Base-by-base conservation (phyloP, 2,888 invertebrate genomes). In the Macroteleia sp. region DNA sequence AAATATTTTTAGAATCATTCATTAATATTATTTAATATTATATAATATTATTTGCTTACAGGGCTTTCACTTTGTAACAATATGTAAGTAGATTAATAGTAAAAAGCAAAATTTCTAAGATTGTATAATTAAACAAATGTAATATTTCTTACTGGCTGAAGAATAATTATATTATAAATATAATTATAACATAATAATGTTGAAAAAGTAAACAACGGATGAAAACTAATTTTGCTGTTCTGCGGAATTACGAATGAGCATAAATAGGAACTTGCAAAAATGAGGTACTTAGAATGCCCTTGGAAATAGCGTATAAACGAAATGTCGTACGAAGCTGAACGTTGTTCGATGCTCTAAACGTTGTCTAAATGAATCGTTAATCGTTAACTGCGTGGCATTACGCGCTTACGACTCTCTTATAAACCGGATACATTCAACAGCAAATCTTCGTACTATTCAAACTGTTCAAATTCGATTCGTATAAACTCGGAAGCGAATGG, bases 341-440 rank as follows among this genome's bases (percentile, higher is more conserved):
- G 71, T 71, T 61, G 71, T 71, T 79, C 76, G 75, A 77, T 79
- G 83, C 81, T 87, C 87, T 87, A 89, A 90, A 90, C 86, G 88
- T 85, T 90, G 83, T 73, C 86, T 89, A 89, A 91, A 91, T 91
- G 90, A 90, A 90, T 91, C 90, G 88, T 91, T 91, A 90, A 90
- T 91, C 87, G 89, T 90, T 90, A 90, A 91, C 87, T 87, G 87
- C 80, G 77, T 66, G 76, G 81, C 81, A 82, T 86, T 85, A 86
- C 83, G 81, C 82, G 70, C 84, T 83, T 83, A 83, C 84, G 84
- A 83, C 83, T 82, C 86, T 87, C 88, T 90, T 90, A 87, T 88
- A 89, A 90, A 89, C 87, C 88, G 89, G 89, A 90, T 89, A 77
- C 71, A 90, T 89, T 85, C 88, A 84, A 82, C 79, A 84, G 81